These are phyloP conservation scores for Drosophila nebulosa DNA, from an alignment of 1,140 invertebrate genomes.

Conservation along the genomic window DNA sequence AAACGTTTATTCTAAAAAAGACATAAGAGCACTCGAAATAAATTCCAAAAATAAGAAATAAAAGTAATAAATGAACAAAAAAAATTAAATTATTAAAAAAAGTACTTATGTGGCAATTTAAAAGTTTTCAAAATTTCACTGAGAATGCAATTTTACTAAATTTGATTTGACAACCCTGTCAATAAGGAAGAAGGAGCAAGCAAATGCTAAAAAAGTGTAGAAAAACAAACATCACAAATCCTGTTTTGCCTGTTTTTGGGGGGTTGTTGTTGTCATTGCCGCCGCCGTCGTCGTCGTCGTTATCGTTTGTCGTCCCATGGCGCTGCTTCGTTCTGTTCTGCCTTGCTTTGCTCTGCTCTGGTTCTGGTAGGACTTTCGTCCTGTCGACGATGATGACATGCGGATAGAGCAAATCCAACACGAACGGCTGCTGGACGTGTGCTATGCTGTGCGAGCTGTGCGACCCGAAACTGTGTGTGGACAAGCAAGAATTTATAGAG, in stretches of 20 bases:
- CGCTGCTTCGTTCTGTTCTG: neutral
- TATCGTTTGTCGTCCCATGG: neutral
- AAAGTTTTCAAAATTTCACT: too few species aligned
- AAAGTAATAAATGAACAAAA: too few species aligned
- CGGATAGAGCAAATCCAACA: constrained; percentile 55
- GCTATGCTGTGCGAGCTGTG: constrained; percentile 25
- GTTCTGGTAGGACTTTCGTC: constrained; percentile 20
- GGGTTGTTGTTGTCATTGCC: constrained; percentile 27
- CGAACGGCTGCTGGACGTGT: constrained; percentile 70
- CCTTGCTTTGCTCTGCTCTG: constrained; percentile 2
- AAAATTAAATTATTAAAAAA: too few species aligned
- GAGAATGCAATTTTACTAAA: neutral
- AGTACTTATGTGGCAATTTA: too few species aligned
- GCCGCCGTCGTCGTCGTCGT: neutral
- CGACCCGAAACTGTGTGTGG: constrained; percentile 42
- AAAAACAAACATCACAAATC: constrained; percentile 33
- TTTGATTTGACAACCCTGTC: constrained; percentile 3
- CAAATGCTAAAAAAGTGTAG: constrained; percentile 17
- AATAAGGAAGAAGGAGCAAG: neutral
- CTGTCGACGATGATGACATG: constrained; percentile 30
- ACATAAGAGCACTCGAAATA: too few species aligned
- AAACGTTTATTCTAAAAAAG: too few species aligned
- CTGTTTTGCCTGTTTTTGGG: constrained; percentile 1
- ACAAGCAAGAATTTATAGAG: constrained; percentile 57
- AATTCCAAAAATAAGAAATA: too few species aligned